Percentiles rank a stretch among this genome's conserved stretches.
phyloP scores from a whole-genome alignment of 2,888 invertebrate genomes.

The Drosophila greeni region DNA sequence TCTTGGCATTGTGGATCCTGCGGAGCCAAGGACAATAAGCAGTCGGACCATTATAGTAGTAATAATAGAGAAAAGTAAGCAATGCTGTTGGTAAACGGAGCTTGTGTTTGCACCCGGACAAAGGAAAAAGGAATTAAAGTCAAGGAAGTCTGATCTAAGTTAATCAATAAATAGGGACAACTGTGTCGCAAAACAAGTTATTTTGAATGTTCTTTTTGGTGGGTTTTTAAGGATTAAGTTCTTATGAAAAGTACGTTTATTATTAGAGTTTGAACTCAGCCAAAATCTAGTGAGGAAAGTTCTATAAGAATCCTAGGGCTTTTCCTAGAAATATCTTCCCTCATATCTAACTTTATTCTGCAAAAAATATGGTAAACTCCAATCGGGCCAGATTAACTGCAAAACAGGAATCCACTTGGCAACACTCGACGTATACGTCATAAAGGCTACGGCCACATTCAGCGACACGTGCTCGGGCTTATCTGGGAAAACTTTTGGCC shows the following conservation, averaged over 20 bases:
- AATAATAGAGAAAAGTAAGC: constrained; percentile 44
- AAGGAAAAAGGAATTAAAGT: constrained; percentile 18
- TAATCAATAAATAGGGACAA: constrained; percentile 19
- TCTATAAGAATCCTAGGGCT: neutral
- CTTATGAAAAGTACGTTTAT: neutral
- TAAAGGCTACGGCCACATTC: constrained; percentile 14
- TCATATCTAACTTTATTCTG: neutral
- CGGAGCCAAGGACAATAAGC: constrained; percentile 53
- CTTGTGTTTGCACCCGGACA: constrained; percentile 24
- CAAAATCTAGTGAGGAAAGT: neutral
- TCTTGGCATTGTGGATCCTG: constrained; percentile 54
- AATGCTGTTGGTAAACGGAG: constrained; percentile 26
- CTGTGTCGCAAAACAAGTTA: neutral
- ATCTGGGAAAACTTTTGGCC: constrained; percentile 30
- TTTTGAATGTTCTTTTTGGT: no score
- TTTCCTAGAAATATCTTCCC: neutral
- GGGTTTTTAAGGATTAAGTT: neutral
- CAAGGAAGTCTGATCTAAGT: neutral
- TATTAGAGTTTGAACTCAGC: neutral
- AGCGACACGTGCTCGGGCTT: constrained; percentile 33
- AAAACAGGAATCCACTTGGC: neutral
- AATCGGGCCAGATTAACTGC: constrained; percentile 6
- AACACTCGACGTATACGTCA: constrained; percentile 21
- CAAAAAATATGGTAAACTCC: neutral
- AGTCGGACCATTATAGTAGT: constrained; percentile 36